Evolutionary conservation across 2,888 invertebrate species (phyloP).

Genomic region (Orthosia cruda): DNA sequence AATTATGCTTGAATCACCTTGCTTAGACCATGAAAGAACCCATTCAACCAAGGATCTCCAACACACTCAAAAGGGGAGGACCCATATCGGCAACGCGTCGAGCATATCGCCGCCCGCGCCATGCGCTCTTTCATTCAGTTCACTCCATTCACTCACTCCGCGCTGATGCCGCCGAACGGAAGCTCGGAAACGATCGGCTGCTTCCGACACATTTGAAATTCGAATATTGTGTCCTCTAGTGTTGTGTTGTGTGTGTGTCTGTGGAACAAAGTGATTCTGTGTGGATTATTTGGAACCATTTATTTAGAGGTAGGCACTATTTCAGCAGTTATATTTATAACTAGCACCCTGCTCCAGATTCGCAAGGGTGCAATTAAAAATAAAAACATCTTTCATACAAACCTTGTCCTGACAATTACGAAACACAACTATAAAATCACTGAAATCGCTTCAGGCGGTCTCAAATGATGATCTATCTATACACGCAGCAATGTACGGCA

Average conservation of each 20-base stretch:
- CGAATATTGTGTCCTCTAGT: slow-evolving; percentile 43
- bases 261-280: slow-evolving; percentile 23
- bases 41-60: slow-evolving; percentile 46
- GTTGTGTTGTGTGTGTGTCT: slow-evolving; percentile 54
- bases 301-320: slow-evolving; percentile 31
- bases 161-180: slow-evolving; percentile 70
- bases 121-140: slow-evolving; percentile 35
- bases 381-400: background rate
- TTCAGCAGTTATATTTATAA: background rate
- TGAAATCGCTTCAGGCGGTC: no score
- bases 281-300: slow-evolving; percentile 9
- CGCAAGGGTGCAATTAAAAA: background rate
- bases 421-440: background rate
- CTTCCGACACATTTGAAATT: slow-evolving; percentile 58
- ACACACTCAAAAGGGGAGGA: slow-evolving; percentile 72
- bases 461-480: background rate
- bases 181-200: slow-evolving; percentile 62
- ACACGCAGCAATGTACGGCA: no score
- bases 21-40: background rate
- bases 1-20: background rate
- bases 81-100: slow-evolving; percentile 73
- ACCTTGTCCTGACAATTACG: background rate
- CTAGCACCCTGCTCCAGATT: background rate
- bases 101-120: slow-evolving; percentile 73
- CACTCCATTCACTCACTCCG: slow-evolving; percentile 67